Base-by-base conservation (phyloP, 2,888 invertebrate species). In the Drosophila borealis region DNA sequence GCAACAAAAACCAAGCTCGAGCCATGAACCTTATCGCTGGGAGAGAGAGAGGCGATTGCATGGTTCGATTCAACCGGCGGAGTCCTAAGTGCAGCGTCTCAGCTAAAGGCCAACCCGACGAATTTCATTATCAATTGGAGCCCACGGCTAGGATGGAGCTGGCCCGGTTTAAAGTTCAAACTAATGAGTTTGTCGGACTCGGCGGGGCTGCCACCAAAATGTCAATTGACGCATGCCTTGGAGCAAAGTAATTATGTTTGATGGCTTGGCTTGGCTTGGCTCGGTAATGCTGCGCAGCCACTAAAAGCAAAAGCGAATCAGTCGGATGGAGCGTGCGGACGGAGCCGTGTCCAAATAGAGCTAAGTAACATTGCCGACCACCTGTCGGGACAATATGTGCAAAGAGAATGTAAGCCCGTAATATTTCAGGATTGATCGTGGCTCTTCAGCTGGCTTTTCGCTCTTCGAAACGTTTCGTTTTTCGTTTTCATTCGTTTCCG, bases 231-330 rank as follows among this genome's bases (percentile, higher is more conserved):
- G 83, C 80, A 86, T 81, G 81, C 87, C 81, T 80, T 78, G 66
- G 81, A 84, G 66, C 84, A 81, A 29, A 86, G 84, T 81, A 81
- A 87, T 81, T 81, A 81, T 84, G 87, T 80, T 87, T 87, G 81
- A 81, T 81, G 87, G 80, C 82, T 83, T 60, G 64, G 59, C 82
- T 83, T 60, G 64, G 59, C 61, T 21, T 21, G 21, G 71, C 59
- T 64, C 55, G 63, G 45, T 8, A 29, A 29, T 45, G 71, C 36
- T 46, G 42, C 42, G 54, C 53, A 56, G 63, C 57, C 57, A 44
- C 51, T 65, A 45, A 64, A 39, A 51, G 51, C 55, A 61, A 69
- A 70, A 48, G 56, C 60, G 65, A 65, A 56, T 60, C 41, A 51
- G 68, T 62, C 82, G 46, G 57, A 69, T 53, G 51, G 21, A 51